Percentiles rank a stretch among this genome's conserved stretches.
These are phyloP conservation scores for Microchirus variegatus DNA, from an alignment of 2,797 vertebrate genomes.

Conservation along the genomic window DNA sequence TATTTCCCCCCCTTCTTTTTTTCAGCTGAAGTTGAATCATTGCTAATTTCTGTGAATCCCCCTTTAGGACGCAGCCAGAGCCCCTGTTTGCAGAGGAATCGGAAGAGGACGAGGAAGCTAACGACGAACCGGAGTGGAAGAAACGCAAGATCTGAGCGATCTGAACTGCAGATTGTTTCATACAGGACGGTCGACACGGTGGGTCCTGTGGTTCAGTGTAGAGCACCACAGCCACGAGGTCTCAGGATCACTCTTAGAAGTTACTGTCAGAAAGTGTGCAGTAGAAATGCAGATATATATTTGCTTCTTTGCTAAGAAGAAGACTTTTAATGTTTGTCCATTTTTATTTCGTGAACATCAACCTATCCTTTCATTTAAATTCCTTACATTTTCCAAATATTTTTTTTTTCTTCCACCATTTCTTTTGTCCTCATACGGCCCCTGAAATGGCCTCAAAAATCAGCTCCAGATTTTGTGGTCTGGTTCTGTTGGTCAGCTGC, in stretches of 20 bases:
- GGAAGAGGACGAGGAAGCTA: slow-evolving; percentile 91
- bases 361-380: slow-evolving; percentile 21
- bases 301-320: slow-evolving; percentile 16
- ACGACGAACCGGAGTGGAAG: slow-evolving; percentile 97
- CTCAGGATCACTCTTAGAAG: slow-evolving; percentile 4
- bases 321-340: slow-evolving; percentile 13
- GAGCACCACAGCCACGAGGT: neutral
- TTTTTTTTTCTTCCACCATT: slow-evolving; percentile 55
- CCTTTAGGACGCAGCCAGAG: slow-evolving; percentile 91
- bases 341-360: slow-evolving; percentile 13
- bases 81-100: slow-evolving; percentile 93
- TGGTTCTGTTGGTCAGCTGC: slow-evolving; percentile 49
- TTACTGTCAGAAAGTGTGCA: neutral
- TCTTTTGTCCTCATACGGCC: slow-evolving; percentile 53
- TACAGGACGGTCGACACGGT: slow-evolving; percentile 10
- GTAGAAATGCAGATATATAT: neutral
- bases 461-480: slow-evolving; percentile 64
- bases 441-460: slow-evolving; percentile 56
- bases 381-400: slow-evolving; percentile 49
- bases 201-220: slow-evolving; percentile 16
- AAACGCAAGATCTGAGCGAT: slow-evolving; percentile 93
- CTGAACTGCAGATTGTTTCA: slow-evolving; percentile 10
- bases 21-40: slow-evolving; percentile 28
- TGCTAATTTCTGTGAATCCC: slow-evolving; percentile 31
- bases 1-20: too few species aligned